phyloP scores from a whole-genome alignment of 2,888 invertebrate genomes.

The Hydriomena furcata region DNA sequence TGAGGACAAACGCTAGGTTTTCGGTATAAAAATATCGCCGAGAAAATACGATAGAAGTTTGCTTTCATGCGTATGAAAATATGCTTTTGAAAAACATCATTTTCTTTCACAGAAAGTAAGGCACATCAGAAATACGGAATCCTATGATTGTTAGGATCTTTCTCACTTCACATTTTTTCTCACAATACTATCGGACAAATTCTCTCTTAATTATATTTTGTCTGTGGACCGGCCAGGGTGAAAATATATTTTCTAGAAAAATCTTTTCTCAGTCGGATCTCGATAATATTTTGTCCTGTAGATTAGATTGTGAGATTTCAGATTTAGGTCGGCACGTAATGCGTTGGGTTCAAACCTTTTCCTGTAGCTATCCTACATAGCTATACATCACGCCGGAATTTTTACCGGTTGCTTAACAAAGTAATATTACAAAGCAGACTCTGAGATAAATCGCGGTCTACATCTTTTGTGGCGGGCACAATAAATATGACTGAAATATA shows the following conservation, averaged over 20 bases:
- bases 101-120: too few species aligned
- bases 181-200: constrained; percentile 48
- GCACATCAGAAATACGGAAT: constrained; percentile 11
- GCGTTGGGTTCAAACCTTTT: constrained; percentile 31
- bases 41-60: not conserved
- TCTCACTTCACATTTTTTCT: constrained; percentile 26
- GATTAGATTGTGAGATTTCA: constrained; percentile 43
- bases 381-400: constrained; percentile 23
- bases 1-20: constrained; percentile 25
- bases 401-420: constrained; percentile 10
- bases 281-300: constrained; percentile 45
- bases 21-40: not conserved
- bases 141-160: not conserved
- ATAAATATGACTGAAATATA: not conserved
- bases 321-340: constrained; percentile 38
- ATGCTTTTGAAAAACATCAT: too few species aligned
- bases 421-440: constrained; percentile 13
- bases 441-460: not conserved
- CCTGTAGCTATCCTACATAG: constrained; percentile 20
- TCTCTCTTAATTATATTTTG: constrained; percentile 56
- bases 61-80: too few species aligned
- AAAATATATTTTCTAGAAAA: constrained; percentile 49
- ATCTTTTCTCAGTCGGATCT: constrained; percentile 39
- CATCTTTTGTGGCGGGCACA: not conserved
- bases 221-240: constrained; percentile 42